Evolutionary conservation across 2,113 vertebrate species (phyloP), one percentile per base, ranked within the genome.

Genomic region (Dermatemys mawii): DNA sequence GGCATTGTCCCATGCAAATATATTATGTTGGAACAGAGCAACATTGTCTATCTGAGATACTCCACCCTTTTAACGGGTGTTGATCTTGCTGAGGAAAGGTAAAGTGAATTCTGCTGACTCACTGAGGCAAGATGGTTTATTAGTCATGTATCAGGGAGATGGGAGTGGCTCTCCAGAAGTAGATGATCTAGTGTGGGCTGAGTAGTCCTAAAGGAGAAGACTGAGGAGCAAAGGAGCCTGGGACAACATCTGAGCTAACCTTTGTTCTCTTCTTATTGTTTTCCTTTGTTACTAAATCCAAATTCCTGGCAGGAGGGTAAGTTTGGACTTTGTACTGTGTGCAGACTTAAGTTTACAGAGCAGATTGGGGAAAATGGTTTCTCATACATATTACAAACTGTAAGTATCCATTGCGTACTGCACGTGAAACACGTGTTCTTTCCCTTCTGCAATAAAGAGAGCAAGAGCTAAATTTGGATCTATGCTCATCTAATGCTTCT

Each of bases 401-500:
- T 76, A 27, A 12, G 24, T 76, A 12, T 75, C 70, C 38, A 11
- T 44, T 44, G 41, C 44, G 70, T 75, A 53, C 75, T 83, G 16
- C 26, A 27, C 73, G 27, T 57, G 84, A 76, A 8, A 27, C 0
- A 0, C 0, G 1, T 55, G 12, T 38, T 11, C 8, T 70, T 55
- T 89, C 41, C 4, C 3, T 51, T 75, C 2, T 2, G 75, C 73
- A 51, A 50, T 48, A 87, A 53, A 41, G 49, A 29, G 27, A 84
- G 35, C n/a, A 51, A 46, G 50, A 50, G 11, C 57, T 57, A 73
- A 29, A 51, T 63, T 35, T 92, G 79, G 76, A 88, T 41, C 44
- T 41, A 32, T 82, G 32, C 26, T 60, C 54, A 79, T 78, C 35
- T 92, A 55, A 41, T 1, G 26, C 49, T 86, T 81, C 49, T 87